phyloP scores from a whole-genome alignment of 2,888 invertebrate genomes.

The Dioctria rufipes region DNA sequence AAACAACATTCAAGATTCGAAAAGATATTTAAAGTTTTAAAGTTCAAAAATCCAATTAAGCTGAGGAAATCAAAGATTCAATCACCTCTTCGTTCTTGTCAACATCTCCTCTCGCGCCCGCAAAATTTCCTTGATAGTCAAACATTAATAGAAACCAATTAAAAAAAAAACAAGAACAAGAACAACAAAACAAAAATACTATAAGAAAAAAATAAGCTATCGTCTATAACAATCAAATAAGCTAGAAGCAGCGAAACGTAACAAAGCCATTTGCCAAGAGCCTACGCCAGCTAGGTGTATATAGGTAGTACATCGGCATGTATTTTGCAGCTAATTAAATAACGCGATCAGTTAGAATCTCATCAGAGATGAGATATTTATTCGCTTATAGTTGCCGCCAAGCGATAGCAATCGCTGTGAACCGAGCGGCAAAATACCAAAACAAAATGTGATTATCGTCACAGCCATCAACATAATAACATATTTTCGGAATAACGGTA shows the following conservation, averaged over 20 bases:
- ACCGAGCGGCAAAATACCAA: slow-evolving; percentile 33
- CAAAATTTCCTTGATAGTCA: not conserved
- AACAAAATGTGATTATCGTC: slow-evolving; percentile 54
- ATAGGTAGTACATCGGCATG: not conserved
- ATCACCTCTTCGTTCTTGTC: not conserved
- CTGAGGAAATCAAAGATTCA: slow-evolving; percentile 8
- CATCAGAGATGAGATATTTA: slow-evolving; percentile 18
- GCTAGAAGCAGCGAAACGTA: not conserved
- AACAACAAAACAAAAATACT: too few species aligned
- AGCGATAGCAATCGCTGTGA: slow-evolving; percentile 22
- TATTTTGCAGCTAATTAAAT: slow-evolving; percentile 19
- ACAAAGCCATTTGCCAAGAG: not conserved
- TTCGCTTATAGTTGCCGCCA: slow-evolving; percentile 2
- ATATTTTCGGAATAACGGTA: slow-evolving; percentile 56
- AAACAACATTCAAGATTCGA: not conserved
- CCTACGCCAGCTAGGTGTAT: not conserved
- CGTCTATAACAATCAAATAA: not conserved
- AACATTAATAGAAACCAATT: not conserved
- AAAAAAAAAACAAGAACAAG: not conserved
- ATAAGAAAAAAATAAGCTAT: too few species aligned
- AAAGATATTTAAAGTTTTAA: too few species aligned
- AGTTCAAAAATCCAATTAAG: slow-evolving; percentile 4
- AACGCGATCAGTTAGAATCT: slow-evolving; percentile 33
- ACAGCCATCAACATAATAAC: slow-evolving; percentile 56
- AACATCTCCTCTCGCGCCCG: not conserved